phyloP scores from a whole-genome alignment of 37 sponge, comb jelly and placozoan species.

The Chondrosia reniformis region DNA sequence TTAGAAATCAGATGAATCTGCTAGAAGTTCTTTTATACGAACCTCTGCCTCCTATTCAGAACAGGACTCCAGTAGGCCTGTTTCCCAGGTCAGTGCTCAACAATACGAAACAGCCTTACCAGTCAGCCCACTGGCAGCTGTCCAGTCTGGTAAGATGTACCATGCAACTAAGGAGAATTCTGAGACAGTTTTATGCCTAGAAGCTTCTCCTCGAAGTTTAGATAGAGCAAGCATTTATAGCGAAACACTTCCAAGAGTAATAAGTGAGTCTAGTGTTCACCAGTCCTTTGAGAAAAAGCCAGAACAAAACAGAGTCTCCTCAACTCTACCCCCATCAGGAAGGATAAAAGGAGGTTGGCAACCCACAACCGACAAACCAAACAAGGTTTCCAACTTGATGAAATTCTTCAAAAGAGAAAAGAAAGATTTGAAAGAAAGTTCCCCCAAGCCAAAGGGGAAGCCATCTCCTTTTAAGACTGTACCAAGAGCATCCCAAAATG shows the following conservation, averaged over 20 bases:
- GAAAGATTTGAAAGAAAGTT: not conserved
- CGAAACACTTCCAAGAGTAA: not conserved
- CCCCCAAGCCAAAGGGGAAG: not conserved
- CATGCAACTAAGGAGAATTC: not conserved
- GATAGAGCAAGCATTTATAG: not conserved
- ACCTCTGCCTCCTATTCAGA: conserved; percentile 9
- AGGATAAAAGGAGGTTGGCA: not conserved
- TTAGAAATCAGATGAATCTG: conserved; percentile 17
- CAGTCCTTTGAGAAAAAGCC: too few relatives aligned
- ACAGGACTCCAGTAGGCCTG: not conserved
- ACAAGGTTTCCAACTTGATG: not conserved
- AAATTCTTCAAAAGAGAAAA: conserved; percentile 15
- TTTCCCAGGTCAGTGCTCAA: not conserved
- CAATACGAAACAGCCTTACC: not conserved
- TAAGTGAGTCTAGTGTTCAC: not conserved
- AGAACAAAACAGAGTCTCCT: not conserved
- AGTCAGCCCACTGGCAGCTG: not conserved
- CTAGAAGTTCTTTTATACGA: not conserved
- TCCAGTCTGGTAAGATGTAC: not conserved
- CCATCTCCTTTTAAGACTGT: not conserved
- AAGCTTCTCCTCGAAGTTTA: not conserved
- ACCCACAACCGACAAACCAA: not conserved
- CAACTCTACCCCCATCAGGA: not conserved
- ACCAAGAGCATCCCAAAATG: too few relatives aligned
- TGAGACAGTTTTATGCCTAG: not conserved